phyloP scores from a whole-genome alignment of 2,113 vertebrate genomes.

The Hippocampus barbouri region DNA sequence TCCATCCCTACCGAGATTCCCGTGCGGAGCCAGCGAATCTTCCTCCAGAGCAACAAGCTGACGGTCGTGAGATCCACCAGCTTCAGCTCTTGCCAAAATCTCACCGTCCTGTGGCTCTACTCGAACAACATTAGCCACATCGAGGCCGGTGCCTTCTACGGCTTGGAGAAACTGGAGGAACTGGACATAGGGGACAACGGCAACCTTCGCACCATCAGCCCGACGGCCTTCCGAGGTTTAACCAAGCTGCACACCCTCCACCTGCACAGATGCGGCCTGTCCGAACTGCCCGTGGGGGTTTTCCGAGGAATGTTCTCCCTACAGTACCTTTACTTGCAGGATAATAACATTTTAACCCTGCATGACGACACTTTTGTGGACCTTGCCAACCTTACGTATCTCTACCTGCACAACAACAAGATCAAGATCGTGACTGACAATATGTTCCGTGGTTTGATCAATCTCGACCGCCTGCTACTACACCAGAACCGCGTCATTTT shows the following conservation, averaged over 20 bases:
- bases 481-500: conserved; percentile 87
- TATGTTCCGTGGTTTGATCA: conserved; percentile 86
- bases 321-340: conserved; percentile 96
- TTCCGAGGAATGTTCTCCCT: conserved; percentile 89
- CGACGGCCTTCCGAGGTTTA: conserved; percentile 85
- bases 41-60: conserved; percentile 94
- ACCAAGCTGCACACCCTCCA: conserved; percentile 90
- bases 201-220: conserved; percentile 85
- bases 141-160: conserved; percentile 85
- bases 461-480: conserved; percentile 88
- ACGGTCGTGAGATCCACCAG: conserved; percentile 81
- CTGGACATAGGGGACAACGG: conserved; percentile 94
- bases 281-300: conserved; percentile 84
- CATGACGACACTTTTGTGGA: conserved; percentile 90
- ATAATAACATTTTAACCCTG: conserved; percentile 85
- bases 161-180: conserved; percentile 88
- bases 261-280: conserved; percentile 90
- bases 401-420: conserved; percentile 95
- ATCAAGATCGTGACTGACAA: conserved; percentile 89
- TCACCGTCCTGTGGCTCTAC: conserved; percentile 93
- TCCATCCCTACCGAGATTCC: conserved; percentile 90
- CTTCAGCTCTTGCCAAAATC: conserved; percentile 90
- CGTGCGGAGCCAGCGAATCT: conserved; percentile 88
- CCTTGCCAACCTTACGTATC: conserved; percentile 93
- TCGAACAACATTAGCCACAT: conserved; percentile 93